Conservation (phyloP, 2,797 vertebrate genomes). For the Gymnothorax reevesii region DNA sequence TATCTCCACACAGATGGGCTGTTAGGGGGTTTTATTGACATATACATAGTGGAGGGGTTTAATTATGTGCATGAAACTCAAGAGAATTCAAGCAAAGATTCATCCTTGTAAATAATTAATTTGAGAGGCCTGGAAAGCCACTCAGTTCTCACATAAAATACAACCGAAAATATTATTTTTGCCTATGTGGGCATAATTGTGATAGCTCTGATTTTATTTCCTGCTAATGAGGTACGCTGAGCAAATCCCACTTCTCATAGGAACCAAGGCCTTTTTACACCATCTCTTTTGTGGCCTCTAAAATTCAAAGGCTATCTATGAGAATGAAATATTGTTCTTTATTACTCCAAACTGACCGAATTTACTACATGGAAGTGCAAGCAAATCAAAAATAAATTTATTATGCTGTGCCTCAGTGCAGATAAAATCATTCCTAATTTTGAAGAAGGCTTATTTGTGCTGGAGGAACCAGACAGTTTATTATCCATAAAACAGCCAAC, state of each 20-base stretch:
- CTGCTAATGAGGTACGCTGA: constrained; percentile 49
- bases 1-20: neutral
- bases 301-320: constrained; percentile 54
- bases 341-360: constrained; percentile 30
- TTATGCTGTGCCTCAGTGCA: constrained; percentile 3
- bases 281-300: constrained; percentile 38
- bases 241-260: constrained; percentile 51
- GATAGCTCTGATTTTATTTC: constrained; percentile 44
- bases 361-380: neutral
- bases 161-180: constrained; percentile 78
- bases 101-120: constrained; percentile 79
- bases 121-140: constrained; percentile 64
- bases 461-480: neutral
- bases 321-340: constrained; percentile 43
- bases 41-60: constrained; percentile 47
- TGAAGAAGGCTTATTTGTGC: neutral
- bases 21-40: constrained; percentile 37
- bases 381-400: neutral
- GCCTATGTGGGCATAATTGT: constrained; percentile 43
- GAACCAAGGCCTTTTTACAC: constrained; percentile 46
- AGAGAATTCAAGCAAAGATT: constrained; percentile 55
- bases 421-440: neutral
- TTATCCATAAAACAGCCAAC: neutral
- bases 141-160: constrained; percentile 71
- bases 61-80: constrained; percentile 49